Base-by-base conservation (phyloP, 2,113 vertebrate genomes). In the Maccullochella peelii region DNA sequence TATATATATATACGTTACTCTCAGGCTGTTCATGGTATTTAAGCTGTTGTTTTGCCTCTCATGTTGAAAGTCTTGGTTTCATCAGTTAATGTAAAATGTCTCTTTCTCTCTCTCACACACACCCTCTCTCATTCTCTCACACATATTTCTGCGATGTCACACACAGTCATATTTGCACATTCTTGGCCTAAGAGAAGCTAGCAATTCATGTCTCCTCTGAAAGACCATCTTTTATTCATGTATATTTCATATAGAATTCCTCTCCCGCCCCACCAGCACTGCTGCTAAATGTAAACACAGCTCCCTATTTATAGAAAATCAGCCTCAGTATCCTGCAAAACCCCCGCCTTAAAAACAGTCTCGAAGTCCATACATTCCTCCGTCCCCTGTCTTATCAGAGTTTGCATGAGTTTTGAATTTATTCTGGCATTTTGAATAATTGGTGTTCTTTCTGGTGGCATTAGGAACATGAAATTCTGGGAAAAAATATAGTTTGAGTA, bases 191-290 rank as follows among this genome's bases (percentile, higher is more conserved):
- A 77, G 62, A 78, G 59, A 74, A 83, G 23, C 38, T 14, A 38
- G 44, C 73, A 52, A 25, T 89, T 86, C 82, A 79, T 80, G 72
- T 49, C 47, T 57, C 23, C 36, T 74, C 77, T 87, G 30, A 86
- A 76, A 83, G 73, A n/a, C 38, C 52, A 83, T 82, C 65, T 85
- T 91, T 92, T 89, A 81, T 91, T 91, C 73, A 92, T 93, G 78
- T 42, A 38, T 36, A 63, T 69, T 86, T 89, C 77, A 86, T 91
- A 66, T 82, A 68, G 77, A 82, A 85, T 85, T 92, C 83, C 67
- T 83, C 68, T 58, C 40, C 50, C 2, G 30, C 62, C 59, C 63
- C 79, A 36, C 55, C 54, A 72, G 80, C 68, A 4, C 54, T 74
- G 68, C 74, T 58, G 74, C 77, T 83, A 77, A 85, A 90, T 80